phyloP scores from a whole-genome alignment of 2,797 vertebrate genomes.

The Rallus crepitans region DNA sequence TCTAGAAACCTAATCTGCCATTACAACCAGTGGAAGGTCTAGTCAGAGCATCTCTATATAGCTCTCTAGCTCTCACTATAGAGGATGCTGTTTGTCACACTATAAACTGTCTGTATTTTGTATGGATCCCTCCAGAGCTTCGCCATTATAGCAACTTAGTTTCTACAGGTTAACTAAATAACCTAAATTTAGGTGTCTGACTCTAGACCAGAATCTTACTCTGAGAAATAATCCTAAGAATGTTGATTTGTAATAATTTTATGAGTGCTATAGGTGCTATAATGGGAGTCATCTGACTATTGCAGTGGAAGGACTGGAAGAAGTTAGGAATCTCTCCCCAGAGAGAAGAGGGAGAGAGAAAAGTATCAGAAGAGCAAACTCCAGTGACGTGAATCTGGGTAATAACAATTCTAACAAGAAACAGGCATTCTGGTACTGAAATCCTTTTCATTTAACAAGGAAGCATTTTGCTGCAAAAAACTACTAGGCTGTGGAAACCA shows the following conservation, averaged over 20 bases:
- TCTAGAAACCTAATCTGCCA: background rate
- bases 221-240: constrained; percentile 20
- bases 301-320: background rate
- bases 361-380: background rate
- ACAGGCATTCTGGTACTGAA: background rate
- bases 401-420: background rate
- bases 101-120: background rate
- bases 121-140: background rate
- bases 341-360: background rate
- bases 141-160: background rate
- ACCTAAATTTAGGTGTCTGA: background rate
- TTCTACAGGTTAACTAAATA: background rate
- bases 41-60: too few relatives aligned
- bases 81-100: background rate
- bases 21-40: background rate
- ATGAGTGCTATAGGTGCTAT: background rate
- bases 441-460: background rate
- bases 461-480: background rate
- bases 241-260: background rate
- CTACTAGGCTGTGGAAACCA: background rate
- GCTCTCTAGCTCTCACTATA: too few relatives aligned
- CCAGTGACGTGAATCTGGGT: background rate
- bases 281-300: background rate
- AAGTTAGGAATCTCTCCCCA: background rate
- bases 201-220: background rate